phyloP scores from a whole-genome alignment of 2,888 invertebrate genomes.

The Beris chalybata region DNA sequence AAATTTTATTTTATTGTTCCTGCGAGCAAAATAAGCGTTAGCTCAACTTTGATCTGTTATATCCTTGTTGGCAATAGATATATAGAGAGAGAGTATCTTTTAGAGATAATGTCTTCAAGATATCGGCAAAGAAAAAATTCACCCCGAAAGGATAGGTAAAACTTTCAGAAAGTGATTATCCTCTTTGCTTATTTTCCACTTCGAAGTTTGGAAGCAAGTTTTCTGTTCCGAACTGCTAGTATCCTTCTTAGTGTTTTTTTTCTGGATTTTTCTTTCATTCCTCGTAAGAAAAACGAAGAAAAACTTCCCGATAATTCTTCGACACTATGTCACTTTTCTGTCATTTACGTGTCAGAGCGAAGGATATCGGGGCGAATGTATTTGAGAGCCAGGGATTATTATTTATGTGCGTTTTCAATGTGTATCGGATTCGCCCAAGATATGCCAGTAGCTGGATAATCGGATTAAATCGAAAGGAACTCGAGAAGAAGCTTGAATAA shows the following conservation, averaged over 20 bases:
- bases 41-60: too few species aligned
- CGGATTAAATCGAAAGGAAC: conserved; percentile 5
- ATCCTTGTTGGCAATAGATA: too few species aligned
- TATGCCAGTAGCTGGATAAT: conserved; percentile 8
- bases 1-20: too few species aligned
- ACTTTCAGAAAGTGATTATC: conserved; percentile 21
- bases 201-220: not conserved
- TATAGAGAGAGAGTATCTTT: too few species aligned
- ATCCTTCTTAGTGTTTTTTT: not conserved
- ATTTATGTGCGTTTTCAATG: not conserved
- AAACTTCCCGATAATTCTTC: conserved; percentile 12
- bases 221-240: not conserved
- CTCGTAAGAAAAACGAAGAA: not conserved
- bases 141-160: not conserved
- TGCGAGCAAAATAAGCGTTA: too few species aligned
- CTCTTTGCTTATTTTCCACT: not conserved
- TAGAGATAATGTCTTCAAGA: too few species aligned
- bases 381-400: not conserved
- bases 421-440: not conserved
- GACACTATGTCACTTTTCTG: conserved; percentile 21
- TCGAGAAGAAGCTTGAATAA: not conserved
- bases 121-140: too few species aligned
- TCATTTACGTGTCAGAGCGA: conserved; percentile 13
- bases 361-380: not conserved
- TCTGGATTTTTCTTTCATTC: not conserved